phyloP scores from a whole-genome alignment of 1,140 invertebrate species.

The Leptinotarsa texana region DNA sequence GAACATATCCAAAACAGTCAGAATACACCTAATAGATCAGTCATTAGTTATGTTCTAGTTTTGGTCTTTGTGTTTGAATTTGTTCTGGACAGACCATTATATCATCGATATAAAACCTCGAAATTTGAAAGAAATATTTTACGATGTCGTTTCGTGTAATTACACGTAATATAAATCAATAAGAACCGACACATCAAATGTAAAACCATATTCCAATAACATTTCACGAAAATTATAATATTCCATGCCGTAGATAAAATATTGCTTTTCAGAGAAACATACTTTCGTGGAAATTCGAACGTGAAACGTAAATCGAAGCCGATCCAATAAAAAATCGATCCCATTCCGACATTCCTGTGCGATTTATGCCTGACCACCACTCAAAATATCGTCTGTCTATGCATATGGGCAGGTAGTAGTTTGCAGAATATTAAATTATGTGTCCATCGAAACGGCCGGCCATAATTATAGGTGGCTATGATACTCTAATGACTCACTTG shows the following conservation, averaged over 20 bases:
- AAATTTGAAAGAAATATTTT: too few species aligned
- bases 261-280: not conserved
- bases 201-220: not conserved
- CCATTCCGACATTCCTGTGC: not conserved
- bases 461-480: not conserved
- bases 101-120: too few species aligned
- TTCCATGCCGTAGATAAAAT: not conserved
- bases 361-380: too few species aligned
- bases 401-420: not conserved
- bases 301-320: not conserved
- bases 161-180: too few species aligned
- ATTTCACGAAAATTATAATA: not conserved
- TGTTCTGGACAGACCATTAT: too few species aligned
- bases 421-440: not conserved
- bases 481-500: constrained; percentile 6
- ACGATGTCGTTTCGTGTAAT: too few species aligned
- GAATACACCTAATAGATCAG: too few species aligned
- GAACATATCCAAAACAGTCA: too few species aligned
- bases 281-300: not conserved
- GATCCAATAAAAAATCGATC: not conserved
- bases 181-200: too few species aligned
- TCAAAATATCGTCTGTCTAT: not conserved
- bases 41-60: too few species aligned
- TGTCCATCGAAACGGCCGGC: not conserved
- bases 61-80: too few species aligned